Evolutionary conservation across 2,113 vertebrate species (phyloP), one percentile per base, ranked within the genome.

Genomic region (Sinosuthora webbiana): DNA sequence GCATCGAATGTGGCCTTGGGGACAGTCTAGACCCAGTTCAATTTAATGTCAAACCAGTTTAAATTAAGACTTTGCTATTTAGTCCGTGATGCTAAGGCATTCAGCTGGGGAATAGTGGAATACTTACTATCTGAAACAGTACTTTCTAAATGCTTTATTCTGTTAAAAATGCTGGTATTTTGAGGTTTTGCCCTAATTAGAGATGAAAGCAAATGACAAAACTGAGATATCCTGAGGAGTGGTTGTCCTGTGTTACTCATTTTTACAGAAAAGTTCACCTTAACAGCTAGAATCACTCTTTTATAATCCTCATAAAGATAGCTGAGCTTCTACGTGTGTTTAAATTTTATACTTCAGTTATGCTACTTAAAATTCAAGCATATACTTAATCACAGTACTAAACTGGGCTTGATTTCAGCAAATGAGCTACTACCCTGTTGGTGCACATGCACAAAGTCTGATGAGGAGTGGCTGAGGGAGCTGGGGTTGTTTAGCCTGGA

Each of bases 21-120:
- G 82, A 50, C 37, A 50, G 44, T 49, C 93, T 76, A 94, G 81
- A 83, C 83, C 62, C 53, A 87, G 37, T 94, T 92, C 45, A 93
- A 69, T 89, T 89, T 84, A 45, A 87, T 87, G 89, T 87, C 89
- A 87, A 89, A 87, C 49, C 33, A 76, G n/a, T 75, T 85, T 68
- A 86, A 92, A 81, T 69, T 65, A 83, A 87, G 71, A 65, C 74
- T 91, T 71, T n/a, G 50, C 42, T 79, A 44, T 73, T 77, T 87
- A 90, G 67, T 85, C 45, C 21, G 12, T 60, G 74, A 73, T 75
- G 68, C 37, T 76, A 50, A 81, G 12, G 1, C 42, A 22, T 87
- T 90, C 45, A 64, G 6, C 41, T 74, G 33, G 59, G 56, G 33
- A 93, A 50, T 27, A 56, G n/a, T 20, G 55, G 52, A 73, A 27